Base-by-base conservation (phyloP, 1,140 invertebrate genomes). In the silkworm (Bombyx mori) region DNA sequence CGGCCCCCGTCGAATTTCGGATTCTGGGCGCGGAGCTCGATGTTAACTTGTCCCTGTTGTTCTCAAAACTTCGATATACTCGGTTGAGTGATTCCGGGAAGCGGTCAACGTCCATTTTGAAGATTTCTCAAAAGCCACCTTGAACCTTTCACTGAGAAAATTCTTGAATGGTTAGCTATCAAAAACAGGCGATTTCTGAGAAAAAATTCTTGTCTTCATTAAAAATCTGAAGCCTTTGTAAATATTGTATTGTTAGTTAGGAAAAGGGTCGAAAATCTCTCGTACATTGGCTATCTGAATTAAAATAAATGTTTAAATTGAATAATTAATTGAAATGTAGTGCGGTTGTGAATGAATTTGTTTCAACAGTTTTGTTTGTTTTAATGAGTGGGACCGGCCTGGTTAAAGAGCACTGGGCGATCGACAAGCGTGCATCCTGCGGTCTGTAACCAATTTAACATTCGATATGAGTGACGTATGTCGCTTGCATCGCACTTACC, bases 281-380 rank as follows among this genome's bases (percentile, higher is more conserved):
- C 26, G 26, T 35, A 35, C 26, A 35, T 35, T 5, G 26, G 26
- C 26, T 3, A 5, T 35, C 26, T 3, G 26, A 35, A 35, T 2
- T 35, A 35, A 35, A 35, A 56, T 55, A 61, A 57, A 60, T 43
- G 57, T 53, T 61, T 61, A 68, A 68, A 66, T 60, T 68, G 59
- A 35, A 63, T 64, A 54, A 62, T 63, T 68, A 71, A 62, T 66
- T 54, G 54, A 62, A 63, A 35, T 35, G 50, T 47, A 63, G 58
- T 61, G 61, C 52, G 60, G 66, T 60, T 71, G 63, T 64, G 66
- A 69, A 71, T 69, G 62, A 66, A 71, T 71, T 71, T 63, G 60
- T 71, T 64, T 63, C 61, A 56, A 59, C 60, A 52, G 47, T 64
- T 58, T 52, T 68, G 62, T 69, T 64, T 68, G 69, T 71, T 66